phyloP scores from a whole-genome alignment of 1,140 invertebrate species.

The Palaemon carinicauda region DNA sequence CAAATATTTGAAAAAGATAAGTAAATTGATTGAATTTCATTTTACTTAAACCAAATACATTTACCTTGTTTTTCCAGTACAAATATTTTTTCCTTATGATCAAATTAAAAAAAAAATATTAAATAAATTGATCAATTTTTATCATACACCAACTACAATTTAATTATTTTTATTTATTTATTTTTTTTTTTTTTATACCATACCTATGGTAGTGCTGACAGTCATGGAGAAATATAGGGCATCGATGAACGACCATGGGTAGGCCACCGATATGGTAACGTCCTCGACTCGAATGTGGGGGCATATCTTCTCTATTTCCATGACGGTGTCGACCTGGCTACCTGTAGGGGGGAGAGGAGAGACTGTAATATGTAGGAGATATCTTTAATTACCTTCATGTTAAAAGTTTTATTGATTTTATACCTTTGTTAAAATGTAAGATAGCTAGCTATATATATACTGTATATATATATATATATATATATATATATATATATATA shows the following conservation, averaged over 20 bases:
- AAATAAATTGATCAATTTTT: too few species aligned
- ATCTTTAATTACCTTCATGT: not conserved
- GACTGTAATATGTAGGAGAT: not conserved
- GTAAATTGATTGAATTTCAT: too few species aligned
- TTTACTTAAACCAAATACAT: too few species aligned
- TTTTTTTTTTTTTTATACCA: slow-evolving; percentile 63
- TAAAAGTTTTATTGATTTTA: not conserved
- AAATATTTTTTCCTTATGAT: too few species aligned
- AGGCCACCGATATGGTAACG: slow-evolving; percentile 6
- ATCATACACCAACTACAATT: too few species aligned
- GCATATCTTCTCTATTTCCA: slow-evolving; percentile 39
- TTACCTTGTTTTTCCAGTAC: too few species aligned
- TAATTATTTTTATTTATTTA: too few species aligned
- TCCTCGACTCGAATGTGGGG: slow-evolving; percentile 27
- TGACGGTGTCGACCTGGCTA: not conserved
- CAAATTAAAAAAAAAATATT: too few species aligned
- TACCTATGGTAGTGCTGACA: slow-evolving; percentile 93
- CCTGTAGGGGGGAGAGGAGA: not conserved
- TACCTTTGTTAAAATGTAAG: not conserved
- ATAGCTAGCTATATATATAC: not conserved
- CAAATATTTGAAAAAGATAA: too few species aligned
- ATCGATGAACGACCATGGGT: slow-evolving; percentile 87
- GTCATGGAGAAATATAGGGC: slow-evolving; percentile 90
- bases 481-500: not conserved
- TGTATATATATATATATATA: not conserved